Base-by-base conservation (phyloP, 2,113 vertebrate species). In the Pomatorhinus ruficollis region DNA sequence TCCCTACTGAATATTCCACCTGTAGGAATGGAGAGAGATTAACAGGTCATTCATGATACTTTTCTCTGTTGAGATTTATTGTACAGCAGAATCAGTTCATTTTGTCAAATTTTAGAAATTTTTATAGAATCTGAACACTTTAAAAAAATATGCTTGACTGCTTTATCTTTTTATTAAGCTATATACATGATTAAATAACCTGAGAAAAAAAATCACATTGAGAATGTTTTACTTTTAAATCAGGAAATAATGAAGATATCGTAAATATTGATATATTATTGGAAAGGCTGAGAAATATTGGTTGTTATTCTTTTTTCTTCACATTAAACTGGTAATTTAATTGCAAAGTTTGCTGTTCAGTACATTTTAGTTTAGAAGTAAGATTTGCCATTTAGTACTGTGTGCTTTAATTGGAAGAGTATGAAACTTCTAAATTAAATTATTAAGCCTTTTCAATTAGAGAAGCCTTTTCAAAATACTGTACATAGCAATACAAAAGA, bases 61-160 rank as follows among this genome's bases (percentile, higher is more conserved):
- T 30, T 52, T 87, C 30, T 69, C 54, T 84, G 18, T 33, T 23
- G 30, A 53, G 7, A 31, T n/a, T 15, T 75, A 24, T 18, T 57
- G 9, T 53, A 23, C 12, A 49, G 50, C 14, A 90, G 27, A 82
- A 81, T 65, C 27, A 30, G 21, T 44, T 81, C 0, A 17, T 82
- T 87, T 84, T 85, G 24, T 22, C 9, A 57, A n/a, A 61, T 70
- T 50, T 81, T 44, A 39, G 10, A 77, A 47, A 21, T 47, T 33
- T 68, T 25, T 52, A 15, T 81, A 21, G 30, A 37, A 18, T 39
- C 11, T 52, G 25, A 69, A 47, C 9, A 12, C 18, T 42, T 83
- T 24, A 4, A 35, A 83, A 50, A 21, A 68, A 50, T 6, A 42
- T 0, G 0, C 35, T 22, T 60, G 35, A 9, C 14, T 70, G 11